Evolutionary conservation across 2,797 vertebrate species (phyloP), one percentile per base, ranked within the genome.

Genomic region (Cottoperca gobio): DNA sequence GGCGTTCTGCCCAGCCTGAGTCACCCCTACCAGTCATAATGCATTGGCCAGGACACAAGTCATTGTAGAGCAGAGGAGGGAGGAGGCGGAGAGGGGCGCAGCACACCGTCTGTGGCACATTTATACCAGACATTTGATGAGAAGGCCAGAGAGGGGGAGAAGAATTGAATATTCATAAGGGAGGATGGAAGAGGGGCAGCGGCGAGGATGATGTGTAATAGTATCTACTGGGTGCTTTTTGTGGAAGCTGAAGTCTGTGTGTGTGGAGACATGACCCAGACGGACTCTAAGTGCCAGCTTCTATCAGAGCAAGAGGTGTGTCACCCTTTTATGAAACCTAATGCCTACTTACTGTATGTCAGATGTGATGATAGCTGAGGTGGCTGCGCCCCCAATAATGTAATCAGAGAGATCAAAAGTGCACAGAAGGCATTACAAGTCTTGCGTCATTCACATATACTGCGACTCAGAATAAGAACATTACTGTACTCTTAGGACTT

Each of bases 121-220:
- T 88, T 87, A 83, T 79, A 84, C 63, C 82, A 86, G 82, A 83
- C 73, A 46, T 84, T 88, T 89, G 85, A 87, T 78, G 86, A 88
- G 78, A 78, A 79, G 69, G 81, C 82, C 66, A 75, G 65, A 42
- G 73, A 82, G 46, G 57, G 64, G 68, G 40, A 52, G 65, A 66
- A 70, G 49, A 77, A 90, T 87, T 84, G 87, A 94, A 93, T 93
- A 93, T 93, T 93, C 91, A 93, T 89, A 23, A 68, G 72, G 71
- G 79, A 86, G 70, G 81, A 91, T 86, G 83, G 87, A 84, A 79
- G 81, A 84, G 48, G 61, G 73, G 73, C 83, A 78, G 85, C 23
- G 43, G 78, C 54, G 66, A 68, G 76, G 68, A 42, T 50, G 78
- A 82, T 70, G 85, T 83, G 89, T 90, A 91, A 93, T 63, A 75